Base-by-base conservation (phyloP, 2,797 vertebrate genomes). In the Columba guinea region DNA sequence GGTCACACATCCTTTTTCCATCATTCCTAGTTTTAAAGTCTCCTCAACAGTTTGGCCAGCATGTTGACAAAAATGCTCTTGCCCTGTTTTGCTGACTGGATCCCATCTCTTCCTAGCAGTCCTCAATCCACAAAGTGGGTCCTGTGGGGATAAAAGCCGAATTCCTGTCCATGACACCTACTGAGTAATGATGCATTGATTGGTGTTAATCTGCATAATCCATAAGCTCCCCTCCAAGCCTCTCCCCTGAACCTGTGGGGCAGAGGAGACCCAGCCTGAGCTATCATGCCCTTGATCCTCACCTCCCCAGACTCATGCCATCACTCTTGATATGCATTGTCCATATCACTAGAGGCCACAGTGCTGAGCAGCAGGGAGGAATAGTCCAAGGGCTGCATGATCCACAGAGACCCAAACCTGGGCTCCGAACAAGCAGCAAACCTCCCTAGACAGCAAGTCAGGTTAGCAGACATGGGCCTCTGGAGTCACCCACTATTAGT, bases 161-260 rank as follows among this genome's bases (percentile, higher is more conserved):
- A 35, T 64, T 65, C 51, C 24, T 34, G 18, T 11, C 30, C 55
- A 44, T 67, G 39, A 41, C 48, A 46, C 27, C n/a, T 53, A 23
- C 20, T 70, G 27, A 59, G 39, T 34, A 55, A 55, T 13, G 46
- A 64, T 2, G 1, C 0, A 0, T 44, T 49, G 19, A 24, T 17
- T 24, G 27, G 10, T 24, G 18, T 20, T 49, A 26, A 35, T 12
- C 37, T 53, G 27, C 39, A 64, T 39, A 35, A 74, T 41, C 52
- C 46, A 49, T n/a, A 22, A 53, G 20, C 51, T 89, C 51, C 20
- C 21, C 22, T 58, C 16, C 30, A 70, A 56, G n/a, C 5, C 21
- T 18, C 67, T 27, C 8, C 16, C 28, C 35, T 49, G 37, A 52
- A 71, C 7, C 35, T 34, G 17, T 10, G 24, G 27, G n/a, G n/a